A percentile compares a stretch with the other conserved stretches of the same genome.
These are phyloP conservation scores for Mormyrops attenuatus DNA, from an alignment of 2,797 vertebrate species.

Conservation along the genomic window DNA sequence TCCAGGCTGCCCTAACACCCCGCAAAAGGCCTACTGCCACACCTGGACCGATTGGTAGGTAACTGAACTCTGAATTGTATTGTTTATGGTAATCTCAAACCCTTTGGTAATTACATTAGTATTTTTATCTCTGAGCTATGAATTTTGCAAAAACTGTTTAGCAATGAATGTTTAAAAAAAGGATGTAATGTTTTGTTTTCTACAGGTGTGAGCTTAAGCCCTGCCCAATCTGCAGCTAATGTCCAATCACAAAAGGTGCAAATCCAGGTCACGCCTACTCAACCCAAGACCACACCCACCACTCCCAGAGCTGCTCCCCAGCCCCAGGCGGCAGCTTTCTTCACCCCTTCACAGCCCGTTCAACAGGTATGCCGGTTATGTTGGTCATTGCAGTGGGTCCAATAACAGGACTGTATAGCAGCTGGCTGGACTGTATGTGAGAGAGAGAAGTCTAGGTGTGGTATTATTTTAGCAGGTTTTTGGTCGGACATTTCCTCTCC, in stretches of 20 bases:
- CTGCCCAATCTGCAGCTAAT: constrained; percentile 70
- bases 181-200: constrained; percentile 10
- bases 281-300: constrained; percentile 46
- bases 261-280: constrained; percentile 47
- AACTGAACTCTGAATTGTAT: not conserved
- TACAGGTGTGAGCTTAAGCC: constrained; percentile 65
- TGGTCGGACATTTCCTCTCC: not conserved
- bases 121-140: not conserved
- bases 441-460: not conserved
- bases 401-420: not conserved
- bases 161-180: not conserved
- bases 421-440: not conserved
- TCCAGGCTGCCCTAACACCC: constrained; percentile 91
- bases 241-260: constrained; percentile 70
- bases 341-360: constrained; percentile 31
- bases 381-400: constrained; percentile 58
- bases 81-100: not conserved
- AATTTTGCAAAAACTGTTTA: not conserved
- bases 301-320: constrained; percentile 23
- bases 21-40: constrained; percentile 82
- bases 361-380: constrained; percentile 40
- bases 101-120: not conserved
- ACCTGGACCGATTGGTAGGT: constrained; percentile 68
- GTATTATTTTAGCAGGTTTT: not conserved
- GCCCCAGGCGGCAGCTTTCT: constrained; percentile 45